These are phyloP conservation scores for Cassiopea andromeda DNA, from an alignment of 30 jellyfish, hydroid and myxozoan genomes.

Conservation along the genomic window DNA sequence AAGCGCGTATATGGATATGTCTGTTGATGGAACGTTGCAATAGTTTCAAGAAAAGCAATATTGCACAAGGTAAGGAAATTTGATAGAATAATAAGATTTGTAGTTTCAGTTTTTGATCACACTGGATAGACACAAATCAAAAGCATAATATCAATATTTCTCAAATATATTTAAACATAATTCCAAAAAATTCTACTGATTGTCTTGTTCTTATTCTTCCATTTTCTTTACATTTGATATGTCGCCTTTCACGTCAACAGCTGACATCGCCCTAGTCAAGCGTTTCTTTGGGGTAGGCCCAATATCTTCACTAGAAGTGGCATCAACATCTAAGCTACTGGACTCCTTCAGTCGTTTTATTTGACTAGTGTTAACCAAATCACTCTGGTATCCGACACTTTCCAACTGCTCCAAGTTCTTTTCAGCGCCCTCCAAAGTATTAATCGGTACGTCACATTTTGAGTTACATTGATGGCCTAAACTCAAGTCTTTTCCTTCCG, in stretches of 20 bases:
- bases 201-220: constrained; percentile 8
- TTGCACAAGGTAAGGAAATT: neutral
- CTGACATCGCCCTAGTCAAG: constrained; percentile 8
- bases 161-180: no score
- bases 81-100: neutral
- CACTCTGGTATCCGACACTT: neutral
- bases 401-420: neutral
- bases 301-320: constrained; percentile 10
- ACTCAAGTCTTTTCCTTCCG: neutral
- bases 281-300: constrained; percentile 46
- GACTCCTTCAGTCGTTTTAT: constrained; percentile 19
- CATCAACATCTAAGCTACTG: constrained; percentile 3
- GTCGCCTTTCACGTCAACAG: constrained; percentile 13
- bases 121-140: neutral
- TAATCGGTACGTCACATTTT: neutral
- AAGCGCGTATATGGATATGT: no score
- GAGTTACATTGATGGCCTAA: neutral
- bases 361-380: neutral
- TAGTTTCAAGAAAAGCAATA: no score
- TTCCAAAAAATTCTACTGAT: no score
- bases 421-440: neutral
- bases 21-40: no score
- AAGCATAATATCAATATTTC: neutral
- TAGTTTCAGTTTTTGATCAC: neutral
- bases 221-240: constrained; percentile 30